Base-by-base conservation (phyloP, 2,113 vertebrate genomes). In the Brienomyrus longianalis region DNA sequence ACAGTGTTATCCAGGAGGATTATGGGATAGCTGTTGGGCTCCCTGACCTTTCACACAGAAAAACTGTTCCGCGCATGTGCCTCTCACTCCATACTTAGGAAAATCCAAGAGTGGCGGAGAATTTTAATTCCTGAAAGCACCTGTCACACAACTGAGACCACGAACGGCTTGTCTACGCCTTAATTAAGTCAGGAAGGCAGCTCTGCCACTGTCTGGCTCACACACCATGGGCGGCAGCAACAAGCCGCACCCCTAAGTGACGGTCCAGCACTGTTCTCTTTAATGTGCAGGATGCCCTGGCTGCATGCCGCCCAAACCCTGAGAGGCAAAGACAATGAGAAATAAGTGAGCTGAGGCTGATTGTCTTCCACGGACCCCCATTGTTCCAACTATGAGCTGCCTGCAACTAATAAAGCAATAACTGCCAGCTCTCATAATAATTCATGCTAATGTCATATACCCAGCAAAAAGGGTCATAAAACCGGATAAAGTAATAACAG, bases 151-250 rank as follows among this genome's bases (percentile, higher is more conserved):
- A 47, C 70, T 47, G 87, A 87, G 62, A 27, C 80, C 87, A 48
- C 83, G 87, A 51, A 88, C 83, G 90, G 51, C 70, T 39, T 7
- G 45, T 39, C 23, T 52, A 19, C 13, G 27, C 84, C 80, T 90
- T 90, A 54, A 90, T 91, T 88, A 89, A 85, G 77, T 52, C 54
- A 17, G 70, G 87, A 83, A 27, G 17, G 17, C 45, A 80, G 87
- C n/a, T 47, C 47, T 88, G 86, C 80, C 31, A 21, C 50, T 59
- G 56, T 17, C 47, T 31, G 10, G n/a, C 51, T 62, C n/a, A 23
- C 62, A 66, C 77, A 66, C 74, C 59, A 45, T 0, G 19, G 51
- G 74, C 0, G 74, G 35, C 70, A 19, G 70, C 7, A 15, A 39
- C 70, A 77, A 43, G 66, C 77, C 59, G 7, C 56, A 4, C 88